phyloP scores from a whole-genome alignment of 2,888 invertebrate species.

The Dione vanillae region DNA sequence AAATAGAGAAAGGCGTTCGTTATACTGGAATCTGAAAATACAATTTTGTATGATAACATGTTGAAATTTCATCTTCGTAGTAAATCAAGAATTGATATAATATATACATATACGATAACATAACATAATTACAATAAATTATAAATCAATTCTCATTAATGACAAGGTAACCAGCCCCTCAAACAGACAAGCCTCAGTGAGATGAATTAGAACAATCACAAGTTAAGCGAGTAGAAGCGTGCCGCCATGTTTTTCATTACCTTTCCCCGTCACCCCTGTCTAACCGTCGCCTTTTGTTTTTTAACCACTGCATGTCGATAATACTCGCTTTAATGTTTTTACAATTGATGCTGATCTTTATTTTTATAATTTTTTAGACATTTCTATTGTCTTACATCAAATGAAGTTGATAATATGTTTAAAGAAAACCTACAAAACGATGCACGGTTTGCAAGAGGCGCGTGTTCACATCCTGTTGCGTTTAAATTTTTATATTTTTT shows the following conservation, averaged over 20 bases:
- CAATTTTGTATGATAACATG: too few relatives aligned
- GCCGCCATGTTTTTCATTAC: constrained; percentile 78
- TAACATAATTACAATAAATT: not conserved
- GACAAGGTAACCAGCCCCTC: constrained; percentile 19
- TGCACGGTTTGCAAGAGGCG: too few relatives aligned
- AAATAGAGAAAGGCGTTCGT: too few relatives aligned
- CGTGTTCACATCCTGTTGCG: too few relatives aligned
- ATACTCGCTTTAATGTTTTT: constrained; percentile 49
- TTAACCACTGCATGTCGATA: constrained; percentile 58
- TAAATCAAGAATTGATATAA: not conserved
- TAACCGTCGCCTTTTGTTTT: constrained; percentile 71
- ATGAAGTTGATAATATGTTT: too few relatives aligned
- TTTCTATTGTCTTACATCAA: too few relatives aligned
- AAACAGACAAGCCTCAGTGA: constrained; percentile 40
- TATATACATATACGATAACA: not conserved
- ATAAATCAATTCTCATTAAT: constrained; percentile 18
- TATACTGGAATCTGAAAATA: too few relatives aligned
- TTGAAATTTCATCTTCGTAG: too few relatives aligned
- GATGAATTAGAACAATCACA: constrained; percentile 49
- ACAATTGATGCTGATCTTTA: constrained; percentile 12
- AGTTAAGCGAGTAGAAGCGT: constrained; percentile 52
- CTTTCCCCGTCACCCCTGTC: constrained; percentile 54
- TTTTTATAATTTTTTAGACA: too few relatives aligned
- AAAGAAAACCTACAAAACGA: too few relatives aligned
- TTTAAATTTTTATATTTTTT: too few relatives aligned